A percentile compares a stretch with the other conserved stretches of the same genome.
phyloP scores from a whole-genome alignment of 2,113 vertebrate species.

The Odontophorus gujanensis region DNA sequence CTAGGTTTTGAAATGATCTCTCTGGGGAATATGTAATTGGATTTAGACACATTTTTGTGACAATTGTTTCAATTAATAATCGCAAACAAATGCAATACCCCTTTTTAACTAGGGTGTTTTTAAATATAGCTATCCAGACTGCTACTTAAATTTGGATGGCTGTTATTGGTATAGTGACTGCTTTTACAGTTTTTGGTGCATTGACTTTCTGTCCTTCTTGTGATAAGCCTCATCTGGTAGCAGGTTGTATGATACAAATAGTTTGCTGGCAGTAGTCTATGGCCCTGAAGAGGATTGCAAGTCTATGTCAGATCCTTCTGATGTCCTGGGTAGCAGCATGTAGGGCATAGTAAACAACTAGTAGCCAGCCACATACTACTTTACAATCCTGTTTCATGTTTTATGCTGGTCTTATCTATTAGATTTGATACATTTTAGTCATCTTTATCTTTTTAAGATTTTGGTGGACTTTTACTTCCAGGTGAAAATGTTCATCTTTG shows the following conservation, averaged over 20 bases:
- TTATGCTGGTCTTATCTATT: neutral
- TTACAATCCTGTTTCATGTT: neutral
- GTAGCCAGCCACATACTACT: neutral
- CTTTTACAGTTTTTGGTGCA: neutral
- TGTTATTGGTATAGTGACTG: neutral
- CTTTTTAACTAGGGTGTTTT: neutral
- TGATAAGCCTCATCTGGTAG: neutral
- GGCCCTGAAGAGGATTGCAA: neutral
- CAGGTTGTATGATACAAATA: neutral
- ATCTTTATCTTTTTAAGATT: neutral
- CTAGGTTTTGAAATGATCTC: neutral
- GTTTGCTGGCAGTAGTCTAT: neutral
- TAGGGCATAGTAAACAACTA: neutral
- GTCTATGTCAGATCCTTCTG: neutral
- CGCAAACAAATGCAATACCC: neutral
- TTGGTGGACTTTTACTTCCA: conserved; percentile 64
- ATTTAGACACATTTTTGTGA: neutral
- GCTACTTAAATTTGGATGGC: neutral
- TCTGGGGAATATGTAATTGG: neutral
- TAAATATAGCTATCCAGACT: neutral
- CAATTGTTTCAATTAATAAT: neutral
- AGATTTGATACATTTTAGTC: neutral
- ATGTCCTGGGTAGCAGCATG: neutral
- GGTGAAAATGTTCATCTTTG: conserved; percentile 89
- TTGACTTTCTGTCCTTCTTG: neutral